Percentiles rank a stretch among this genome's conserved stretches.
These are phyloP conservation scores for Sicus ferrugineus DNA, from an alignment of 2,888 invertebrate species.

Conservation along the genomic window DNA sequence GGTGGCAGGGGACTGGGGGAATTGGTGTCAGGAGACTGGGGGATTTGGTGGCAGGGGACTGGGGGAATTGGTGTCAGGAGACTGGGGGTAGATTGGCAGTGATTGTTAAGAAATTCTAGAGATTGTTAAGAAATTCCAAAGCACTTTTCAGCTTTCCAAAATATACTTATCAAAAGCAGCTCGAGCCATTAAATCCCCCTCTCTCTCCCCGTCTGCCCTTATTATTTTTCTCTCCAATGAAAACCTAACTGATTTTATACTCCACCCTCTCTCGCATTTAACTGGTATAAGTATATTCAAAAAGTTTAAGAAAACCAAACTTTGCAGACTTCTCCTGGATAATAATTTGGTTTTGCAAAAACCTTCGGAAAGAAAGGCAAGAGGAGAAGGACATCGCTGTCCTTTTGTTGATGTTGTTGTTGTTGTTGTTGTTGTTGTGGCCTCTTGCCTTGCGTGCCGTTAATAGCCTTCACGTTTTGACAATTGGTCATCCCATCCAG, in stretches of 20 bases:
- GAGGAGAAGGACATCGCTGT: not conserved
- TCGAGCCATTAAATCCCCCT: not conserved
- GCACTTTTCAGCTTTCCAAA: too few relatives aligned
- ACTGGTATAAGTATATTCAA: not conserved
- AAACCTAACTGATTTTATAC: too few relatives aligned
- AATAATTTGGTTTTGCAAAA: not conserved
- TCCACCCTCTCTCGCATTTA: not conserved
- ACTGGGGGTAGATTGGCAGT: too few relatives aligned
- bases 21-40: too few relatives aligned
- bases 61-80: too few relatives aligned
- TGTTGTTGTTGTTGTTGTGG: not conserved
- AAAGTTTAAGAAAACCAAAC: conserved; percentile 22
- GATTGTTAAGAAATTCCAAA: too few relatives aligned
- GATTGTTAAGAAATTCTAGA: not conserved
- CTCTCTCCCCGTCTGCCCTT: not conserved
- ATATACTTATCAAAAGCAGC: not conserved
- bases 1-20: not conserved
- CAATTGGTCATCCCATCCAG: conserved; percentile 34
- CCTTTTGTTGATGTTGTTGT: not conserved
- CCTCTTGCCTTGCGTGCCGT: conserved; percentile 18
- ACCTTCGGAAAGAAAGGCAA: not conserved
- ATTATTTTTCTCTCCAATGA: not conserved
- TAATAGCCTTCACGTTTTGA: conserved; percentile 28
- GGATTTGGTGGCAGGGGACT: too few relatives aligned
- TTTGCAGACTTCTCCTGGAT: conserved; percentile 26